These are phyloP conservation scores for Microctonus aethiopoides DNA, from an alignment of 2,888 invertebrate genomes.

Conservation along the genomic window DNA sequence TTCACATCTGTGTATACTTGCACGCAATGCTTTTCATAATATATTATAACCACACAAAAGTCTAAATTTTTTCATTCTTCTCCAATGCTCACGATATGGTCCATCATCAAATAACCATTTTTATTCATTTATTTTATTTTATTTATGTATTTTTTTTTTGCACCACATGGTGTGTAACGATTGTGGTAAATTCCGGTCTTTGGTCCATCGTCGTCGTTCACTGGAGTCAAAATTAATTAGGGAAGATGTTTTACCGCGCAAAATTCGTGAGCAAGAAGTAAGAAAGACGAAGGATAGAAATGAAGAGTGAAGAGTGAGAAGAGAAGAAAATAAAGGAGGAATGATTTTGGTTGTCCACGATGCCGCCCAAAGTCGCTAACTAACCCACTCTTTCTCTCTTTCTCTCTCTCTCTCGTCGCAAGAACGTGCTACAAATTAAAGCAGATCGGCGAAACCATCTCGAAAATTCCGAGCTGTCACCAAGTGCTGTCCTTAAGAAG, in stretches of 20 bases:
- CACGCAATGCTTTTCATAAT: background rate
- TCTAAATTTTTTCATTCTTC: background rate
- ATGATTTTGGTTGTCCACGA: slow-evolving; percentile 16
- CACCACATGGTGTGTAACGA: slow-evolving; percentile 1
- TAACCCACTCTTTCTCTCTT: slow-evolving; percentile 39
- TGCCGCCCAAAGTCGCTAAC: slow-evolving; percentile 40
- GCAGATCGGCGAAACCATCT: slow-evolving; percentile 60
- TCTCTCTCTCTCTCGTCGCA: slow-evolving; percentile 41
- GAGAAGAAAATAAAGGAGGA: background rate
- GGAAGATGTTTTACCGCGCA: slow-evolving; percentile 61
- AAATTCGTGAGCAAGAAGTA: slow-evolving; percentile 52
- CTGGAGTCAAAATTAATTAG: slow-evolving; percentile 62
- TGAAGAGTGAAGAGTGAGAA: background rate
- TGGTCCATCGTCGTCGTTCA: slow-evolving; percentile 14
- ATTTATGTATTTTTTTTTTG: background rate
- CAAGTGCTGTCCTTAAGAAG: background rate
- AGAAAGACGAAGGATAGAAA: slow-evolving; percentile 40
- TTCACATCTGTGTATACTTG: background rate
- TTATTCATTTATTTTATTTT: background rate
- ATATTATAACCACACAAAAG: background rate
- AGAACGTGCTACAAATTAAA: slow-evolving; percentile 67
- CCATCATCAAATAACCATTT: slow-evolving; percentile 2
- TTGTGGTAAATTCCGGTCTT: slow-evolving; percentile 28
- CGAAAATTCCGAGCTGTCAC: slow-evolving; percentile 52
- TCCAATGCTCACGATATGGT: background rate